phyloP scores from a whole-genome alignment of 1,140 invertebrate species.

The Glomeris maerens region DNA sequence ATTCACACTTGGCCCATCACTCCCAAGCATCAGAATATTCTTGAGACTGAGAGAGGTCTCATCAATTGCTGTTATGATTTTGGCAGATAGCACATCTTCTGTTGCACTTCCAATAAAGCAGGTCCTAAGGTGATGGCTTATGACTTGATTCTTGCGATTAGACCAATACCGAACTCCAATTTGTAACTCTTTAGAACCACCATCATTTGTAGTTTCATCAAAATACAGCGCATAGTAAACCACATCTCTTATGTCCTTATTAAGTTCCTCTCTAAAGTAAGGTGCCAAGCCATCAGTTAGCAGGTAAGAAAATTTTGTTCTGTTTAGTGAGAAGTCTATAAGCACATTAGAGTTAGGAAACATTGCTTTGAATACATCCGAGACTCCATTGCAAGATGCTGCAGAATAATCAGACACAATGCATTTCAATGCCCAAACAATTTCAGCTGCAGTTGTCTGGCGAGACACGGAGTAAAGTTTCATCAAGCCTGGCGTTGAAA shows the following conservation, averaged over 20 bases:
- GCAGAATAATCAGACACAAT: neutral
- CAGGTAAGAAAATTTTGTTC: slow-evolving; percentile 8
- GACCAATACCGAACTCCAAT: slow-evolving; percentile 9
- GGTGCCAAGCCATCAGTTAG: slow-evolving; percentile 8
- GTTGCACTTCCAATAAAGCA: slow-evolving; percentile 11
- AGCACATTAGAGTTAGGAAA: neutral
- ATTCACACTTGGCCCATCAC: slow-evolving; percentile 12
- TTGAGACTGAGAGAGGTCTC: slow-evolving; percentile 3
- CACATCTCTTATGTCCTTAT: neutral
- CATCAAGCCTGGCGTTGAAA: no score
- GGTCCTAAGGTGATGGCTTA: slow-evolving; percentile 6
- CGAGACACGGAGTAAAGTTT: no score
- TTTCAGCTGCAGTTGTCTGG: no score
- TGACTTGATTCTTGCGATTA: slow-evolving; percentile 4
- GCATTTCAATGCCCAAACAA: slow-evolving; percentile 10
- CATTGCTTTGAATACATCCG: slow-evolving; percentile 4
- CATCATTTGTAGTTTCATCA: slow-evolving; percentile 14
- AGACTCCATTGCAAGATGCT: neutral
- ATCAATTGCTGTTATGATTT: slow-evolving; percentile 2
- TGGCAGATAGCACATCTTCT: neutral
- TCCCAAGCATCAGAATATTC: slow-evolving; percentile 12
- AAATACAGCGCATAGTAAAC: slow-evolving; percentile 2
- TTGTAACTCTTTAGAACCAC: slow-evolving; percentile 9
- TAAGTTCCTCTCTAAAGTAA: slow-evolving; percentile 10
- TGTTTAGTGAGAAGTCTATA: slow-evolving; percentile 4